Evolutionary conservation across 2,113 vertebrate species (phyloP), one percentile per base, ranked within the genome.

Genomic region (Alethe diademata): DNA sequence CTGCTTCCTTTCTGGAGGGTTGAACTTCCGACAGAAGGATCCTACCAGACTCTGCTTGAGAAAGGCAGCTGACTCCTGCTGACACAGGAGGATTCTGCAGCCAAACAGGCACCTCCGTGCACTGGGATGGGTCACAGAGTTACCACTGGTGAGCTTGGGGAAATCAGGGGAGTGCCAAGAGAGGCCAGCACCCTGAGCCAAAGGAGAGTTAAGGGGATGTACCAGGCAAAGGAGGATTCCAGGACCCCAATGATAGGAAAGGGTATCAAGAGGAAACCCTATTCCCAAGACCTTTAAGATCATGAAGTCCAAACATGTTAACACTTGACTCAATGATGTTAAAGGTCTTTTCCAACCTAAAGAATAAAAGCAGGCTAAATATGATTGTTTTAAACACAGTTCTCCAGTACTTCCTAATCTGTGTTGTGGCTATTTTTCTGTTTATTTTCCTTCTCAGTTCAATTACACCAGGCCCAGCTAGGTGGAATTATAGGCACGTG

Each of bases 171-270:
- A 73, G 35, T 14, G 9, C 42, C 42, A 57, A 31, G 29, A 73
- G 20, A 78, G 1, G 0, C 9, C 47, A 88, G 17, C 19, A 45
- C 0, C 0, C 18, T 25, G 29, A 82, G 38, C 7, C 29, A 60
- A 67, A 60, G 24, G 12, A 79, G 29, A 70, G 8, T 9, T 53
- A 81, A 64, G 13, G 17, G 25, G 17, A 80, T 35, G 23, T 12
- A 74, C 48, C 19, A 42, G 56, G 20, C 24, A 50, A 31, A 54
- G 31, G 12, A 72, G 14, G 19, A 78, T 10, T n/a, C 18, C 35
- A 61, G 16, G 4, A 25, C 8, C 31, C 17, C 2, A 2, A n/a
- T 14, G 42, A 3, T 0, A 60, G 24, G 35, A 71, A 81, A 71
- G 2, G 2, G 8, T 43, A 88, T 17, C 33, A 74, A 61, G 7